phyloP scores from a whole-genome alignment of 2,113 vertebrate species.

The Acrocephalus arundinaceus region DNA sequence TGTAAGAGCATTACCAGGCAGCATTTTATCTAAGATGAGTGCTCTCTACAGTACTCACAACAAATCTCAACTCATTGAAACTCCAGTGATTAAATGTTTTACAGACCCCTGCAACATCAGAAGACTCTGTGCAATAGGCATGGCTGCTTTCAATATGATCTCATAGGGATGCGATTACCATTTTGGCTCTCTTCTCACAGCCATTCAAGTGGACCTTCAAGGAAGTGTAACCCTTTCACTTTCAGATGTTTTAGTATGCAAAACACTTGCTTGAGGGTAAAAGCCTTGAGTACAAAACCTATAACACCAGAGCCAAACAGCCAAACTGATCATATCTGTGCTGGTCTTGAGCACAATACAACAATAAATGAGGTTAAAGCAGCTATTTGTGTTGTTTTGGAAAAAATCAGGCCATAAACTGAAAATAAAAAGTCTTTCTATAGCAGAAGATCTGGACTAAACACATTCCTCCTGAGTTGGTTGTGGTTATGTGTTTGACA shows the following conservation, averaged over 20 bases:
- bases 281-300: neutral
- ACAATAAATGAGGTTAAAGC: neutral
- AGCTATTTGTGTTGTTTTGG: neutral
- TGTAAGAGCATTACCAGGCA: conserved; percentile 64
- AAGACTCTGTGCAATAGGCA: conserved; percentile 45
- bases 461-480: neutral
- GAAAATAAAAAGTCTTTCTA: neutral
- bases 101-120: conserved; percentile 59
- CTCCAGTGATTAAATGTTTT: conserved; percentile 60
- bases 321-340: neutral
- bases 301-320: neutral
- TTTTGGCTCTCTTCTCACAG: conserved; percentile 45
- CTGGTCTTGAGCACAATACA: neutral
- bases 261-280: neutral
- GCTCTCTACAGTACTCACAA: conserved; percentile 51
- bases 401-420: neutral
- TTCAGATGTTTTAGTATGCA: neutral
- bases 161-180: conserved; percentile 59
- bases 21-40: conserved; percentile 46
- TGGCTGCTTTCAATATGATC: conserved; percentile 56
- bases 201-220: conserved; percentile 34
- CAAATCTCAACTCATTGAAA: conserved; percentile 58
- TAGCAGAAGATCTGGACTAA: neutral
- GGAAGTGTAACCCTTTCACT: conserved; percentile 51
- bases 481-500: neutral